phyloP scores from a whole-genome alignment of 2,888 invertebrate genomes.

The Agrochola circellaris region DNA sequence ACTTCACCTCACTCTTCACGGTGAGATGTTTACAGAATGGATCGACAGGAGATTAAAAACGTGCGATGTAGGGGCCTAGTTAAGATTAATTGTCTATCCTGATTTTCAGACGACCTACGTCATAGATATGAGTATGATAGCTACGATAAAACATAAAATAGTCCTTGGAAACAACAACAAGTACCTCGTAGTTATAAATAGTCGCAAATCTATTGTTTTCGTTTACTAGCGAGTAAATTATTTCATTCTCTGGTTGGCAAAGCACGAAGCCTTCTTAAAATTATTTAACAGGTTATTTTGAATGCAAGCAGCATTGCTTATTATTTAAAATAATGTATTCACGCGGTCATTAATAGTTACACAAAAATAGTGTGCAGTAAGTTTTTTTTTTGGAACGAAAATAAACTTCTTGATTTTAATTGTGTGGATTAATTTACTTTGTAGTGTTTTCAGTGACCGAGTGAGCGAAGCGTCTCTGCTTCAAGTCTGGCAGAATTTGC shows the following conservation, averaged over 20 bases:
- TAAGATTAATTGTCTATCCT: background rate
- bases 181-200: background rate
- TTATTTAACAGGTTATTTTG: constrained; percentile 6
- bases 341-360: background rate
- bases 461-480: too few relatives aligned
- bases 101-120: background rate
- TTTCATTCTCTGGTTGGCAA: background rate
- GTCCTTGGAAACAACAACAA: too few relatives aligned
- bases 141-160: too few relatives aligned
- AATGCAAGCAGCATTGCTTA: background rate
- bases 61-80: too few relatives aligned
- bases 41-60: too few relatives aligned
- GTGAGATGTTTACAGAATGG: too few relatives aligned
- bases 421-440: background rate
- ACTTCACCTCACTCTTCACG: too few relatives aligned
- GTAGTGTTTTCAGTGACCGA: too few relatives aligned
- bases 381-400: background rate
- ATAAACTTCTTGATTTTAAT: background rate
- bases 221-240: background rate
- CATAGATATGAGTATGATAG: background rate
- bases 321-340: background rate
- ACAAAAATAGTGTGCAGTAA: background rate
- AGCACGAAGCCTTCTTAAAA: constrained; percentile 5
- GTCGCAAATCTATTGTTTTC: constrained; percentile 12
- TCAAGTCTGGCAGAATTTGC: too few relatives aligned